Conservation (phyloP, 2,113 vertebrate genomes). For the Nansenia antarctica region DNA sequence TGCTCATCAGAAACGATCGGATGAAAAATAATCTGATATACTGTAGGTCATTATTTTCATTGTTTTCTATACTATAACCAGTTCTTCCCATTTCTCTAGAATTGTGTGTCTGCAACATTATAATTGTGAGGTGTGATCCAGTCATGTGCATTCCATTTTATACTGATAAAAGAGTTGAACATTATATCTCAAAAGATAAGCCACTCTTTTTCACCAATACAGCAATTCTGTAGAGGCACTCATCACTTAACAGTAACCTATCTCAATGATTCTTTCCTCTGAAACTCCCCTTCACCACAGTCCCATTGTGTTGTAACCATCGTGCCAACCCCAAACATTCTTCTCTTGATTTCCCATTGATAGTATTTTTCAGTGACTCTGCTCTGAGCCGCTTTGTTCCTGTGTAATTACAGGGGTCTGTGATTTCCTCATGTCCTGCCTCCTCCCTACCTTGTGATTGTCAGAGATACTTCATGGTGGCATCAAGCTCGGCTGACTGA, state of each 20-base stretch:
- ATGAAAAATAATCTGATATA: too few relatives aligned
- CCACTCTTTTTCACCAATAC: slow-evolving; percentile 39
- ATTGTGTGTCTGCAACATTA: neutral
- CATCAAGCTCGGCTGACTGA: slow-evolving; percentile 57
- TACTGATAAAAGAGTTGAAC: neutral
- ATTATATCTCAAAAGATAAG: neutral
- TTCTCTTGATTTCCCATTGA: slow-evolving; percentile 56
- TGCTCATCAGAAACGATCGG: too few relatives aligned
- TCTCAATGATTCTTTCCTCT: slow-evolving; percentile 50
- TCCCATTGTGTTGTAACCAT: slow-evolving; percentile 55
- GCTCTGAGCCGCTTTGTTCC: slow-evolving; percentile 59
- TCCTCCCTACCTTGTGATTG: slow-evolving; percentile 53
- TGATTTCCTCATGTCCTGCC: slow-evolving; percentile 55
- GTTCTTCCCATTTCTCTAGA: too few relatives aligned
- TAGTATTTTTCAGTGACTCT: slow-evolving; percentile 55
- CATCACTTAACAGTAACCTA: slow-evolving; percentile 63
- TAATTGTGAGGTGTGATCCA: neutral
- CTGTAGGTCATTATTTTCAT: too few relatives aligned
- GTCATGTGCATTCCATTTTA: neutral
- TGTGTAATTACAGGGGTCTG: slow-evolving; percentile 68
- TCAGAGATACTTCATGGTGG: slow-evolving; percentile 57
- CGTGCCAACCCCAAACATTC: slow-evolving; percentile 53
- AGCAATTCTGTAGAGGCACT: slow-evolving; percentile 56
- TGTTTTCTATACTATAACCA: too few relatives aligned
- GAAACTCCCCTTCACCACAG: slow-evolving; percentile 56